phyloP scores from a whole-genome alignment of 2,888 invertebrate species.

The Callyntrura sp. region DNA sequence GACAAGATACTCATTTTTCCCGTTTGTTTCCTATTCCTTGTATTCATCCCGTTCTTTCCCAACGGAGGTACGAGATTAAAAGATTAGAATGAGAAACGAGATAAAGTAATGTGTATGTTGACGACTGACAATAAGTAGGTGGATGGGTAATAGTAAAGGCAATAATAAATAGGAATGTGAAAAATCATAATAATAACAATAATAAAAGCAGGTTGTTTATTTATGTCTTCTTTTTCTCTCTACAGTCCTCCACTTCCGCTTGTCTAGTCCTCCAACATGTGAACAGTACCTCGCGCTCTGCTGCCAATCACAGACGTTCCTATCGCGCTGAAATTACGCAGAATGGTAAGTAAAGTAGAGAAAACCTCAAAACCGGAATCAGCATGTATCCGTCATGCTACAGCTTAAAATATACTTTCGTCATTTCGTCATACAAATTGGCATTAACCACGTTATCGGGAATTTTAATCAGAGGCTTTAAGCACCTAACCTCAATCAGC shows the following conservation, averaged over 20 bases:
- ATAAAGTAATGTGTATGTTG: not conserved
- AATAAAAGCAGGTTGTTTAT: too few species aligned
- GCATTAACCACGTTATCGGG: too few species aligned
- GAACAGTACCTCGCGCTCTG: conserved; percentile 82
- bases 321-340: conserved; percentile 84
- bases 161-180: not conserved
- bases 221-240: too few species aligned
- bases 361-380: not conserved
- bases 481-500: too few species aligned
- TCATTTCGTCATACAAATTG: too few species aligned
- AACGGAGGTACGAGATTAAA: not conserved
- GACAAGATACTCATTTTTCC: not conserved
- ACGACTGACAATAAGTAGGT: not conserved
- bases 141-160: not conserved
- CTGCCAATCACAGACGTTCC: conserved; percentile 83
- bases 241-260: conserved; percentile 84
- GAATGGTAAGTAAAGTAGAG: conserved; percentile 82
- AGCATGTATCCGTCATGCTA: not conserved
- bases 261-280: conserved; percentile 84
- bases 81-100: not conserved
- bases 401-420: not conserved
- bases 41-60: not conserved
- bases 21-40: not conserved
- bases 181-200: conserved; percentile 93
- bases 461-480: too few species aligned